Evolutionary conservation across 2,888 invertebrate species (phyloP), one percentile per base, ranked within the genome.

Genomic region (Tuberolachnus salignus): DNA sequence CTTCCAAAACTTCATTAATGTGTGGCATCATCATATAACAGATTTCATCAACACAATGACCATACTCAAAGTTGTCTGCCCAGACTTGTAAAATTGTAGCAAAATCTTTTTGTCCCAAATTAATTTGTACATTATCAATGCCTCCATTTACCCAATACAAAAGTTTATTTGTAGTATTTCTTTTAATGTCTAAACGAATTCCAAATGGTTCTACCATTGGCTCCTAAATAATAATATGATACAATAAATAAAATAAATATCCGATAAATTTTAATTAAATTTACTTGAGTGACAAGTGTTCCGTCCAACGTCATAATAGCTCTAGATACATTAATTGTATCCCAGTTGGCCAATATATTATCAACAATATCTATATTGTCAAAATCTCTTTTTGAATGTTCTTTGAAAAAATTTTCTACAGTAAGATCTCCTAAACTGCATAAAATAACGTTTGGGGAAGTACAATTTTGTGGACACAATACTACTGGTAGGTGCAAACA

Each of bases 391-490:
- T 81, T 81, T 82, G 84, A 82, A 63, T 88, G 84, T 81, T 88
- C 88, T 83, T 91, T 91, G 86, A 94, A 93, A 86, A 92, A 92
- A 84, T 94, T 94, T 84, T 92, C 92, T 34, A 94, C 90, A 10
- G 88, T 88, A n/a, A 94, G 87, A 83, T 92, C 90, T 69, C 94
- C 93, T 86, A 91, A 89, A 83, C 92, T 92, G n/a, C 93, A 86
- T 26, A 94, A 89, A 66, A 94, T 85, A 10, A 93, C 87, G 84
- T 92, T 92, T 0, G 92, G 92, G 0, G 92, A 92, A 9, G 92
- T 91, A 0, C 92, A 91, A 83, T 92, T 92, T 83, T 93, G 93
- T 0, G 94, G 94, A 67, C 94, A 86, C 53, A 94, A 86, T 21
- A 94, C 85, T 0, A 92, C 90, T 8, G 94, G 94, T 2, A 92